These are phyloP conservation scores for Notothenia rossii DNA, from an alignment of 2,113 vertebrate genomes.

Conservation along the genomic window DNA sequence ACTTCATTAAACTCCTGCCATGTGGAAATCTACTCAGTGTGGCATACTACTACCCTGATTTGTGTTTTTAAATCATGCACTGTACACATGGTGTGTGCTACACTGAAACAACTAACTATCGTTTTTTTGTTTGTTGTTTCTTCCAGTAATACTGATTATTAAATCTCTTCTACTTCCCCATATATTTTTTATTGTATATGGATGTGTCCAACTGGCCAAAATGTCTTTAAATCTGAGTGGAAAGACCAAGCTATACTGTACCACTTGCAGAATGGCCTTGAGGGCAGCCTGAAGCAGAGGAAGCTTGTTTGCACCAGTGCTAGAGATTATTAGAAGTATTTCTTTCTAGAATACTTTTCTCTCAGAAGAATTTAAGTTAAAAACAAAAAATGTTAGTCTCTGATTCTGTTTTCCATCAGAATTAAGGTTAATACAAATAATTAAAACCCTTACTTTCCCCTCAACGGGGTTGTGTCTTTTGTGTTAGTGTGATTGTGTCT, in stretches of 20 bases:
- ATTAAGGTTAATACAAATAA: background rate
- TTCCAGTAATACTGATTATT: background rate
- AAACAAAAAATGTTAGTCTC: background rate
- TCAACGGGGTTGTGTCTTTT: background rate
- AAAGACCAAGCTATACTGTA: constrained; percentile 13
- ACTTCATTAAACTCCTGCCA: background rate
- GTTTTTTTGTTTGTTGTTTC: background rate
- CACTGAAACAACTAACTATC: background rate
- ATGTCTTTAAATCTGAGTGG: constrained; percentile 1
- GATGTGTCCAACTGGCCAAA: background rate
- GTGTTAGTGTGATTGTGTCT: background rate
- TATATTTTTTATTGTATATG: background rate
- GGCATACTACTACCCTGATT: background rate
- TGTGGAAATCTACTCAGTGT: background rate
- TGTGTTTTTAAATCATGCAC: background rate
- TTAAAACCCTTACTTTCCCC: background rate
- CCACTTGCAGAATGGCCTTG: constrained; percentile 29
- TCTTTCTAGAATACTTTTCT: background rate
- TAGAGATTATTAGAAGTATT: background rate
- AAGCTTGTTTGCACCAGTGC: constrained; percentile 15
- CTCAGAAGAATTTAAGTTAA: constrained; percentile 2
- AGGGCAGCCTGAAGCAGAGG: constrained; percentile 34
- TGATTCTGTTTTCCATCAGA: background rate
- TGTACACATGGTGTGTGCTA: background rate
- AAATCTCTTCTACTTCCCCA: background rate